Percentiles rank a stretch among this genome's conserved stretches.
Conservation (phyloP, 2,797 vertebrate species). For the Pangasius larnaudii region DNA sequence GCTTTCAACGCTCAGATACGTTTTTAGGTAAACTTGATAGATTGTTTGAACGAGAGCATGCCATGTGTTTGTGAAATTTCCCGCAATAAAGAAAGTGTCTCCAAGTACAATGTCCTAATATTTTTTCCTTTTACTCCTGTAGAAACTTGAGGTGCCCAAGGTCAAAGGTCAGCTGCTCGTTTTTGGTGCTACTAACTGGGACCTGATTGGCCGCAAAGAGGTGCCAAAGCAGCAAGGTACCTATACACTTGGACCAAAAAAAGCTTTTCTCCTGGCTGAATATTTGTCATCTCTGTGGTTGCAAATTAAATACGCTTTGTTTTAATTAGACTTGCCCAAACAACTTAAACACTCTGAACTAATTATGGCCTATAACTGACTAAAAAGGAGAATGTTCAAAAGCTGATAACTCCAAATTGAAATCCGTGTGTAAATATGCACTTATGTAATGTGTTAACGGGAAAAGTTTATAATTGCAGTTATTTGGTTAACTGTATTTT, state of each 20-base stretch:
- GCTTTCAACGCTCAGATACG: no score
- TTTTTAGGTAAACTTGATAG: no score
- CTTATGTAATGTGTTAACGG: neutral
- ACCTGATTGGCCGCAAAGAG: slow-evolving; percentile 95
- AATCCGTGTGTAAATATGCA: neutral
- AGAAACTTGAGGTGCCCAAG: slow-evolving; percentile 94
- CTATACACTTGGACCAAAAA: neutral
- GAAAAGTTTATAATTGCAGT: neutral
- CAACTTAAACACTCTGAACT: neutral
- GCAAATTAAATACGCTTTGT: neutral
- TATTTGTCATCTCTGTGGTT: neutral
- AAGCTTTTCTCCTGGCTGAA: neutral
- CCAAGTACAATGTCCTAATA: neutral
- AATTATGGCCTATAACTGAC: neutral
- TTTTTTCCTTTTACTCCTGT: slow-evolving; percentile 28
- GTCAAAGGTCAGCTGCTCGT: slow-evolving; percentile 90
- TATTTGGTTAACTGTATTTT: neutral
- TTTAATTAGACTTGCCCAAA: neutral
- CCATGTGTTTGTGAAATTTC: no score
- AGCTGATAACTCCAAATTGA: neutral
- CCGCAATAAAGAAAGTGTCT: neutral
- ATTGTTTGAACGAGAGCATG: no score
- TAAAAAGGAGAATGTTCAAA: neutral
- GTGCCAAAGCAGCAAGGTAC: slow-evolving; percentile 96
- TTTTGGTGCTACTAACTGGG: slow-evolving; percentile 97